Percentiles rank a stretch among this genome's conserved stretches.
Conservation (phyloP, 92 coral and sea anemone species). For the Palythoa caribaeorum region DNA sequence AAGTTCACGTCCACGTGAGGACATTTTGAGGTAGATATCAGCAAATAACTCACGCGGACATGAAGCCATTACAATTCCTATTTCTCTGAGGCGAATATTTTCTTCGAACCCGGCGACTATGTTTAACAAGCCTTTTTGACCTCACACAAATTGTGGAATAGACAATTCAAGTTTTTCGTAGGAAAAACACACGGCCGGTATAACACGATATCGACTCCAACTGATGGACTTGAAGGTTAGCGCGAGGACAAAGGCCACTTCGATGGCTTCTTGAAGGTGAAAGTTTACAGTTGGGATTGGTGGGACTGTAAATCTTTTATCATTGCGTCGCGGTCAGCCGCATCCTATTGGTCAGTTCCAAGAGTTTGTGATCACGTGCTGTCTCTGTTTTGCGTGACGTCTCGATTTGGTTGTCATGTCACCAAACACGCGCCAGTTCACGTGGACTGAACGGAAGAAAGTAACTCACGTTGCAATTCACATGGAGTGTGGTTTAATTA, state of each 20-base stretch:
- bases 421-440: slow-evolving; percentile 31
- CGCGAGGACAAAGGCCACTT: slow-evolving; percentile 51
- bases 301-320: slow-evolving; percentile 5
- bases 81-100: neutral
- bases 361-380: neutral
- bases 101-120: neutral
- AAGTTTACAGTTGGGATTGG: slow-evolving; percentile 50
- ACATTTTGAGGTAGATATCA: neutral
- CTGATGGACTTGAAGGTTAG: slow-evolving; percentile 24
- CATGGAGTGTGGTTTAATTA: neutral
- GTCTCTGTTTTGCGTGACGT: slow-evolving; percentile 5
- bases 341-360: slow-evolving; percentile 18
- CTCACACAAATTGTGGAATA: neutral
- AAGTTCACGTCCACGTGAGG: slow-evolving; percentile 20
- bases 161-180: neutral
- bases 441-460: slow-evolving; percentile 1
- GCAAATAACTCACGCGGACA: neutral
- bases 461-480: slow-evolving; percentile 14
- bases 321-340: neutral
- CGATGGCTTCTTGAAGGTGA: slow-evolving; percentile 31
- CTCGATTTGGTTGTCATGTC: neutral
- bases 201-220: neutral
- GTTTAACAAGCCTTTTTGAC: neutral
- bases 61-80: neutral
- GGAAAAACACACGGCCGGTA: neutral